A percentile compares a stretch with the other conserved stretches of the same genome.
Conservation (phyloP, 1,140 invertebrate genomes). For the Neodiprion lecontei region DNA sequence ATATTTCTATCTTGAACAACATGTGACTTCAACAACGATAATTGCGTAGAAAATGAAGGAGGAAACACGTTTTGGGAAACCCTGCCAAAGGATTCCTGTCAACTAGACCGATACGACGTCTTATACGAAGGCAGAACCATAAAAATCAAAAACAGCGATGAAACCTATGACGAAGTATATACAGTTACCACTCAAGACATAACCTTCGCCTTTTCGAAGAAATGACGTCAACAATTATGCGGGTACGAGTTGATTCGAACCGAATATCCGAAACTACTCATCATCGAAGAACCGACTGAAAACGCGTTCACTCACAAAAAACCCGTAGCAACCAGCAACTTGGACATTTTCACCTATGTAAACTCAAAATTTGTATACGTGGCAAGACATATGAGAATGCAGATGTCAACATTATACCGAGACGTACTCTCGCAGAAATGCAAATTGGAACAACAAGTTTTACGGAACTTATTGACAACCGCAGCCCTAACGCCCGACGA, state of each 20-base stretch:
- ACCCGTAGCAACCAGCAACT: background rate
- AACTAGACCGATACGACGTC: constrained; percentile 21
- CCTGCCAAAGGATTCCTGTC: constrained; percentile 18
- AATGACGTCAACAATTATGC: constrained; percentile 7
- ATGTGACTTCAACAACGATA: background rate
- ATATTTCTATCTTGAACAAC: constrained; percentile 15
- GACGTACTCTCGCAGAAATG: constrained; percentile 23
- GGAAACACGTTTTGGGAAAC: constrained; percentile 29
- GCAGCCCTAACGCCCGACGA: constrained; percentile 19
- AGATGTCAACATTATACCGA: constrained; percentile 22
- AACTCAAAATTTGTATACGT: constrained; percentile 28
- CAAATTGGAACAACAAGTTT: constrained; percentile 12
- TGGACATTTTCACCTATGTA: constrained; percentile 25
- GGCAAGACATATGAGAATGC: constrained; percentile 17
- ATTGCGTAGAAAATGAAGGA: constrained; percentile 22
- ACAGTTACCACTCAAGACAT: constrained; percentile 9
- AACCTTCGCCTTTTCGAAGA: constrained; percentile 22
- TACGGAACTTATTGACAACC: constrained; percentile 14
- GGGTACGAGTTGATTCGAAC: constrained; percentile 23
- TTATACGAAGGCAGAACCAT: constrained; percentile 15
- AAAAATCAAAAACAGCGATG: background rate
- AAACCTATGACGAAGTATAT: constrained; percentile 9
- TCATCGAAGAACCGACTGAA: constrained; percentile 7
- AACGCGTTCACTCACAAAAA: background rate
- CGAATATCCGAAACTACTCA: constrained; percentile 35